Evolutionary conservation across 2,113 vertebrate genomes (phyloP).

Genomic region (Cervus canadensis): DNA sequence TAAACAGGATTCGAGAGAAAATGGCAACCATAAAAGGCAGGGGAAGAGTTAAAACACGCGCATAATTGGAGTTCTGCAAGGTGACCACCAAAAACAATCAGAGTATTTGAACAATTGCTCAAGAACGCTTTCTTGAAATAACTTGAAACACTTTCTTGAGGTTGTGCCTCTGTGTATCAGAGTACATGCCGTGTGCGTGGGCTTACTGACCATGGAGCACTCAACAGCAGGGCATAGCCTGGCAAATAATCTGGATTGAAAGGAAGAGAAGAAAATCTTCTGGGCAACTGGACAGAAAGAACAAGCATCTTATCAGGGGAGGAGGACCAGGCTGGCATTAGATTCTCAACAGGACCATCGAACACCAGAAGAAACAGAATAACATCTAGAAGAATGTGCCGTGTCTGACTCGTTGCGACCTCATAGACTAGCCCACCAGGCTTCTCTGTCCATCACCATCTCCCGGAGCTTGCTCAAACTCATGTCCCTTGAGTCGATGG

Average conservation of each 20-base stretch:
- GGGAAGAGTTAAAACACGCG: not conserved
- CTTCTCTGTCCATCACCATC: not conserved
- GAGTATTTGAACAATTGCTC: not conserved
- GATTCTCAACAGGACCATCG: not conserved
- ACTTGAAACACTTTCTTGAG: not conserved
- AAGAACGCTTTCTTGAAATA: not conserved
- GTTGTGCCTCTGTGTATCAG: accelerated
- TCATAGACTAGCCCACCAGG: accelerated
- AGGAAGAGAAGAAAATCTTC: not conserved
- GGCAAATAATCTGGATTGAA: not conserved
- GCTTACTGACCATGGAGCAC: too few relatives aligned
- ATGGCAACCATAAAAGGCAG: not conserved
- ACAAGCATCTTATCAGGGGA: not conserved
- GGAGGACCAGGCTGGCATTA: not conserved
- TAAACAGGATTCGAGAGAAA: not conserved
- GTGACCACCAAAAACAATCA: too few relatives aligned
- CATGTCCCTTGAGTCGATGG: not conserved
- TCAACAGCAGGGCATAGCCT: not conserved
- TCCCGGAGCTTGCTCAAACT: not conserved
- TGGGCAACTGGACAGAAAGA: not conserved
- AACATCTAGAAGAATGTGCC: not conserved
- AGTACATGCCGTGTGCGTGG: not conserved
- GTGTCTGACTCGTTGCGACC: accelerated
- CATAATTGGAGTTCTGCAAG: not conserved
- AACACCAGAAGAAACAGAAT: not conserved